A percentile compares a stretch with the other conserved stretches of the same genome.
Conservation (phyloP, 2,888 invertebrate species). For the Cremastobaeus sp. region DNA sequence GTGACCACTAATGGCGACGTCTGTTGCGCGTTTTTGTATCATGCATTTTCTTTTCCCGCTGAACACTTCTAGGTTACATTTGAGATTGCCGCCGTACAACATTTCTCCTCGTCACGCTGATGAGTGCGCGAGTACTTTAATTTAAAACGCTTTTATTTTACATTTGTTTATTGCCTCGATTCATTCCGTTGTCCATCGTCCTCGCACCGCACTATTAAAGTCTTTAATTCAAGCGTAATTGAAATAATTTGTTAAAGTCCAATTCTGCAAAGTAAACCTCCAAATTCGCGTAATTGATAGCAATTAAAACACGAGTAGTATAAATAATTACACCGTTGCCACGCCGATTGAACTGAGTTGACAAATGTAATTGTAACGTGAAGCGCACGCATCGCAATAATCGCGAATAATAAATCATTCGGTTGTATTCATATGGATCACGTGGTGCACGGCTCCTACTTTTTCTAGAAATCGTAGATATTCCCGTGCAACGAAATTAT, state of each 20-base stretch:
- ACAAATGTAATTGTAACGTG: slow-evolving; percentile 17
- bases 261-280: slow-evolving; percentile 2
- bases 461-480: slow-evolving; percentile 29
- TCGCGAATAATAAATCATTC: slow-evolving; percentile 21
- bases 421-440: slow-evolving; percentile 23
- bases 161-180: slow-evolving; percentile 11
- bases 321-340: background rate
- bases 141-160: no score
- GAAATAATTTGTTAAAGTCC: slow-evolving; percentile 12
- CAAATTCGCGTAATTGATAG: background rate
- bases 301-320: background rate
- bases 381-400: slow-evolving; percentile 14
- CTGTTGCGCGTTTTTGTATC: no score
- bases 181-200: background rate
- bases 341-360: background rate
- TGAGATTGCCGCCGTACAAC: background rate
- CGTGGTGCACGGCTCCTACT: slow-evolving; percentile 5
- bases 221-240: slow-evolving; percentile 9
- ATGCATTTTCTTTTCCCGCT: no score
- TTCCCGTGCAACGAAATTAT: slow-evolving; percentile 38
- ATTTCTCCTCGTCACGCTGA: no score
- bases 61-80: slow-evolving; percentile 5
- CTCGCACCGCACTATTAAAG: slow-evolving; percentile 9
- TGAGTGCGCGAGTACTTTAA: no score
- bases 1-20: no score